A percentile compares a stretch with the other conserved stretches of the same genome.
phyloP scores from a whole-genome alignment of 2,888 invertebrate genomes.

The Muschampia plurimacula region DNA sequence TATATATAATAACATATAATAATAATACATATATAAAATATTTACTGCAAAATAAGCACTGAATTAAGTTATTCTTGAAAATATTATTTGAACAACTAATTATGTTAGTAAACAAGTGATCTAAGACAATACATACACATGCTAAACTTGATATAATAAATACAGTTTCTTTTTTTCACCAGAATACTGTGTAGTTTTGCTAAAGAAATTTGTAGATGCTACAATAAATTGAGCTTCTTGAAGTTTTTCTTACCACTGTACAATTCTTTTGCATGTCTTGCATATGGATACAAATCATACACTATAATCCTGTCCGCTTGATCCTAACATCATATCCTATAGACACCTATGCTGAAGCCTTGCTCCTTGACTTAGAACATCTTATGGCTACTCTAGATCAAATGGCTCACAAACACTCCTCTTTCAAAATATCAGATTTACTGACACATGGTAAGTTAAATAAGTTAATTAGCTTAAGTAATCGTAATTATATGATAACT shows the following conservation, averaged over 20 bases:
- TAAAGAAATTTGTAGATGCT: slow-evolving; percentile 28
- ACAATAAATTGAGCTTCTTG: slow-evolving; percentile 47
- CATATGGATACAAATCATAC: slow-evolving; percentile 77
- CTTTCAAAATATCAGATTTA: slow-evolving; percentile 83
- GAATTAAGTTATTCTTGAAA: not conserved
- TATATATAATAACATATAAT: too few relatives aligned
- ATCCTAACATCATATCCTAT: slow-evolving; percentile 61
- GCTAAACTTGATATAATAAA: not conserved
- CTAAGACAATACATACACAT: not conserved
- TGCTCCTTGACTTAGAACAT: slow-evolving; percentile 85
- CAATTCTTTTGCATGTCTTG: slow-evolving; percentile 84
- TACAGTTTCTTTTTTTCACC: not conserved
- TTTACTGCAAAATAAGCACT: not conserved
- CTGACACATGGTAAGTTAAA: slow-evolving; percentile 79
- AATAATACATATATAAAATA: not conserved
- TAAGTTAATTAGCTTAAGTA: slow-evolving; percentile 13
- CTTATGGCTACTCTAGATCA: slow-evolving; percentile 85
- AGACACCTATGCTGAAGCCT: slow-evolving; percentile 85
- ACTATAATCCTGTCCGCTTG: slow-evolving; percentile 71
- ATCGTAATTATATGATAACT: not conserved
- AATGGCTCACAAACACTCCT: slow-evolving; percentile 84
- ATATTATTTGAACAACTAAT: not conserved
- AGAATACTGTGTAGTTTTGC: slow-evolving; percentile 15
- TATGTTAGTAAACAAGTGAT: not conserved
- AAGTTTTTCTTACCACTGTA: slow-evolving; percentile 56